Percentiles rank a stretch among this genome's conserved stretches.
Conservation (phyloP, 2,888 invertebrate species). For the Cartodere bifasciata region DNA sequence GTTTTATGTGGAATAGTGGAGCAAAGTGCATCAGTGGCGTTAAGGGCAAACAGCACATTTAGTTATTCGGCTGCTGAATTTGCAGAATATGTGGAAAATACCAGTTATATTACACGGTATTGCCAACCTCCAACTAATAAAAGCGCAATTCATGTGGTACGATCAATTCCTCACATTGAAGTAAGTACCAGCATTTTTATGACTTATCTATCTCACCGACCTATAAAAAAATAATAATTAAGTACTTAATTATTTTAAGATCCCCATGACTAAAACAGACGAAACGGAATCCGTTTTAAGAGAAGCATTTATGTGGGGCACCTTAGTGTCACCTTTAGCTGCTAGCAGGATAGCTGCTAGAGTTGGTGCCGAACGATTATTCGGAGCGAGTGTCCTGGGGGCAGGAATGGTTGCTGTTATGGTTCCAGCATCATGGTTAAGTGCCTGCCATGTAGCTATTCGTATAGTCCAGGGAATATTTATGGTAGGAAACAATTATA, state of each 20-base stretch:
- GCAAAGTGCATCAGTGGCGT: conserved; percentile 42
- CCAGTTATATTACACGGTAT: conserved; percentile 36
- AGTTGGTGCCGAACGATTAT: conserved; percentile 42
- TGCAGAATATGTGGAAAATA: conserved; percentile 37
- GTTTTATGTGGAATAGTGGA: conserved; percentile 44
- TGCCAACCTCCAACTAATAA: conserved; percentile 29
- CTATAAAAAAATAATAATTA: no score
- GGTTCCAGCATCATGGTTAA: conserved; percentile 44
- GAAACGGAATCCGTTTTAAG: conserved; percentile 41
- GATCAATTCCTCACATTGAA: conserved; percentile 36
- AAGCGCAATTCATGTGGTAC: conserved; percentile 28
- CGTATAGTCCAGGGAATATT: conserved; percentile 43
- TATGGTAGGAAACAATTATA: conserved; percentile 37
- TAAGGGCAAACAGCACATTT: conserved; percentile 38
- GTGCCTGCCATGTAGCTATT: conserved; percentile 42
- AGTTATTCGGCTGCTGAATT: conserved; percentile 35
- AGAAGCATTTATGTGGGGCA: conserved; percentile 46
- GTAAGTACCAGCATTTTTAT: no score
- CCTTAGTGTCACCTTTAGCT: conserved; percentile 41
- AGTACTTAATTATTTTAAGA: no score
- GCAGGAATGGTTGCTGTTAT: conserved; percentile 41
- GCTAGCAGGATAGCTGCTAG: conserved; percentile 43
- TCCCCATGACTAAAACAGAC: conserved; percentile 41
- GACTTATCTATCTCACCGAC: no score
- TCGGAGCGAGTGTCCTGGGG: conserved; percentile 42